Conservation (phyloP, 2,888 invertebrate genomes). For the Oeneis ivallda region DNA sequence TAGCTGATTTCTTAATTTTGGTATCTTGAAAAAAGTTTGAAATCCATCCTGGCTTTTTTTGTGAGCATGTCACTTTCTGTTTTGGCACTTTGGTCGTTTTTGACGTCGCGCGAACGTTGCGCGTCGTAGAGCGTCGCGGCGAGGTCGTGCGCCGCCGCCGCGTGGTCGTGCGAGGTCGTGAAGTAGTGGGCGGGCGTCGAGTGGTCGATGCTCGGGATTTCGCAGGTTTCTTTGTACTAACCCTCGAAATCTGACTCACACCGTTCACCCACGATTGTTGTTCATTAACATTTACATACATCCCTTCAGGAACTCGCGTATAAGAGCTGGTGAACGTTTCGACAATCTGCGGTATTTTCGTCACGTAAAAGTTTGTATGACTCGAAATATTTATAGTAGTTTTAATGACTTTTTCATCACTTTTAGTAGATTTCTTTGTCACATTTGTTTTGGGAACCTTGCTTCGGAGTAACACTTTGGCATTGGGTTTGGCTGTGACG, state of each 20-base stretch:
- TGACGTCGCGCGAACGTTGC: slow-evolving; percentile 43
- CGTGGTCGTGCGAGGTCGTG: slow-evolving; percentile 40
- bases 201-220: slow-evolving; percentile 39
- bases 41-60: slow-evolving; percentile 61
- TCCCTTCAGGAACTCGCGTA: slow-evolving; percentile 41
- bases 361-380: slow-evolving; percentile 73
- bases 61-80: slow-evolving; percentile 59
- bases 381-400: slow-evolving; percentile 74
- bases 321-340: slow-evolving; percentile 39
- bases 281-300: slow-evolving; percentile 49
- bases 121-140: slow-evolving; percentile 38
- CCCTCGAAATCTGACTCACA: slow-evolving; percentile 39
- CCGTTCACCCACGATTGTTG: slow-evolving; percentile 57
- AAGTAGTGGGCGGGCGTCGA: slow-evolving; percentile 45
- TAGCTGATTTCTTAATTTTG: slow-evolving; percentile 54
- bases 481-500: slow-evolving; percentile 47
- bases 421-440: slow-evolving; percentile 59
- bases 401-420: slow-evolving; percentile 63
- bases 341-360: slow-evolving; percentile 53
- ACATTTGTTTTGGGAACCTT: slow-evolving; percentile 65
- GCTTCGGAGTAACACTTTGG: slow-evolving; percentile 62
- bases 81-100: slow-evolving; percentile 58
- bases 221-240: slow-evolving; percentile 45
- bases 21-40: slow-evolving; percentile 62
- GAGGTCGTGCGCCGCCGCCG: slow-evolving; percentile 41